A percentile compares a stretch with the other conserved stretches of the same genome.
Evolutionary conservation across 2,888 invertebrate species (phyloP).

Genomic region (Anagyrus pseudococci): DNA sequence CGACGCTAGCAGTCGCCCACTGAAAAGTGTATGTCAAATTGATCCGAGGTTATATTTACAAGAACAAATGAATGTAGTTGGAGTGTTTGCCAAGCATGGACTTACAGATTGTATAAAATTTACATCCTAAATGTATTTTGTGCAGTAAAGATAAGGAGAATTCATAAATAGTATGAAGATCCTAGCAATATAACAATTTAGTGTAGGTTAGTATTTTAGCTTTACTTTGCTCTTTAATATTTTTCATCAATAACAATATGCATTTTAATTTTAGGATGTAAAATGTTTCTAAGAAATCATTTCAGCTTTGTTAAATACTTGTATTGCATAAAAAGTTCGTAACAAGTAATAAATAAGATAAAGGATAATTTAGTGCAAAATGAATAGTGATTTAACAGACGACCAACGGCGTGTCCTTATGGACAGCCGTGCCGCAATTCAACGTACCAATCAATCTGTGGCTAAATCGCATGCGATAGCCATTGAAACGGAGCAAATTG

Average conservation of each 20-base stretch:
- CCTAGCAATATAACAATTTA: too few relatives aligned
- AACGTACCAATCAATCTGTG: slow-evolving; percentile 70
- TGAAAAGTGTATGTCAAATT: not conserved
- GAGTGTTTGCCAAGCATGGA: too few relatives aligned
- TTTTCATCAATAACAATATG: too few relatives aligned
- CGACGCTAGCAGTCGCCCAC: too few relatives aligned
- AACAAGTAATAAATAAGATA: not conserved
- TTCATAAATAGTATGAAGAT: too few relatives aligned
- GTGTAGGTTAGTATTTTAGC: not conserved
- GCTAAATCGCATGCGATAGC: slow-evolving; percentile 76
- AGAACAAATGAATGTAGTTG: not conserved
- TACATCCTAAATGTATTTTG: too few relatives aligned
- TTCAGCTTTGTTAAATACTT: too few relatives aligned
- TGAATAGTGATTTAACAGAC: slow-evolving; percentile 64
- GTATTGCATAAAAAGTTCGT: not conserved
- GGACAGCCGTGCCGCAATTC: slow-evolving; percentile 66
- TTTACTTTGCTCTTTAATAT: not conserved
- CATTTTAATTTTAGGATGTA: not conserved
- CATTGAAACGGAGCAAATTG: slow-evolving; percentile 81
- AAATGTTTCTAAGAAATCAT: too few relatives aligned
- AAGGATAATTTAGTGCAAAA: slow-evolving; percentile 38
- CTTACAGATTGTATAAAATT: too few relatives aligned
- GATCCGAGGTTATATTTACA: not conserved
- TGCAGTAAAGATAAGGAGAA: too few relatives aligned
- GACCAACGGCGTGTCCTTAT: slow-evolving; percentile 67